phyloP scores from a whole-genome alignment of 1,140 invertebrate genomes.

The Caenorhabditis latens region DNA sequence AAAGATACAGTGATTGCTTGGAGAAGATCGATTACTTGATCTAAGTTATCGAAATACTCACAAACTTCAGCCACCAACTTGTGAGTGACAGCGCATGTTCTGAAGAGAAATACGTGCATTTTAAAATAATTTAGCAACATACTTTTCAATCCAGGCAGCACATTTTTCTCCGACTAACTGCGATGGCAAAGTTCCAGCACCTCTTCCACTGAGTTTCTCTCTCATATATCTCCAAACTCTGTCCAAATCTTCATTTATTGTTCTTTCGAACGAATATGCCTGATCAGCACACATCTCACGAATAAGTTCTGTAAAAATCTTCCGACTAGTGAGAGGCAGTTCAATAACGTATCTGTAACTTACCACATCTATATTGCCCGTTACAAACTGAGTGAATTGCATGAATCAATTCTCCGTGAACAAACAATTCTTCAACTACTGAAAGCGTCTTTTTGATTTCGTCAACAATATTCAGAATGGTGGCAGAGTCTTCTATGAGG shows the following conservation, averaged over 20 bases:
- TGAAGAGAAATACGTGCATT: slow-evolving; percentile 25
- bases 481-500: slow-evolving; percentile 51
- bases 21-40: slow-evolving; percentile 60
- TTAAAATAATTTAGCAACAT: neutral
- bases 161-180: slow-evolving; percentile 53
- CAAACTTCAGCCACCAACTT: slow-evolving; percentile 47
- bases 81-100: slow-evolving; percentile 38
- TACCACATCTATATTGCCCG: slow-evolving; percentile 51
- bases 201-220: slow-evolving; percentile 57
- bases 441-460: slow-evolving; percentile 58
- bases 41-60: slow-evolving; percentile 52
- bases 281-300: slow-evolving; percentile 46
- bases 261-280: slow-evolving; percentile 48
- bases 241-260: slow-evolving; percentile 58
- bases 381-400: slow-evolving; percentile 57
- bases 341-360: neutral
- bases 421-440: slow-evolving; percentile 45
- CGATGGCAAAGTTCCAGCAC: neutral
- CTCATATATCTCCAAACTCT: slow-evolving; percentile 52
- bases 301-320: slow-evolving; percentile 47
- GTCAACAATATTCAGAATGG: slow-evolving; percentile 57
- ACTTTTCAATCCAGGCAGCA: slow-evolving; percentile 59
- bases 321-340: neutral
- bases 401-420: slow-evolving; percentile 56
- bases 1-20: slow-evolving; percentile 53